Evolutionary conservation across 2,888 invertebrate species (phyloP).

Genomic region (Cylloceria caligata): DNA sequence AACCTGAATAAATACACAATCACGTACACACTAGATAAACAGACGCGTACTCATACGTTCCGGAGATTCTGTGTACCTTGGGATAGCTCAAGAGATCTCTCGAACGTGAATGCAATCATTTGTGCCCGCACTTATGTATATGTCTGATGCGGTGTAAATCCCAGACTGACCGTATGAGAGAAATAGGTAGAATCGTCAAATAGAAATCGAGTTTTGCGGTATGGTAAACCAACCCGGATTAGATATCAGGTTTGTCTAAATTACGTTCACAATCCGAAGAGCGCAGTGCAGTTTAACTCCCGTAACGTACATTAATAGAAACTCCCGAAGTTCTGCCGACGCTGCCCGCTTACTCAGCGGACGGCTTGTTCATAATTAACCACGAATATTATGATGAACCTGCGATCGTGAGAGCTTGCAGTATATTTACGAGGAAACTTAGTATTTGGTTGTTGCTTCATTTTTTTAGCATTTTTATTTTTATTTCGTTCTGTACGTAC

Average conservation of each 20-base stretch:
- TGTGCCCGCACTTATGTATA: background rate
- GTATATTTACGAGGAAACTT: background rate
- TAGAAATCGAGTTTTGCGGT: conserved; percentile 37
- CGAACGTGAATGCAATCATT: background rate
- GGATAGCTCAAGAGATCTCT: conserved; percentile 23
- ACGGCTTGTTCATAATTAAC: background rate
- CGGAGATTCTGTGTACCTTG: background rate
- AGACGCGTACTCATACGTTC: background rate
- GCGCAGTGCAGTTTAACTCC: background rate
- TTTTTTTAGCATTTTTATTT: background rate
- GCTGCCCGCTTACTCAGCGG: background rate
- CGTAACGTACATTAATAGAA: background rate
- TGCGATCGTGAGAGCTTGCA: background rate
- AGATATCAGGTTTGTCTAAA: conserved; percentile 25
- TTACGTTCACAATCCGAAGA: conserved; percentile 2
- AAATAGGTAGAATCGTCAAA: too few species aligned
- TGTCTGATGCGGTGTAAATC: conserved; percentile 23
- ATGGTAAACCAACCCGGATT: conserved; percentile 21
- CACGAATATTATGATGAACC: background rate
- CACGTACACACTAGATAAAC: conserved; percentile 1
- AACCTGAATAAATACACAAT: conserved; percentile 19
- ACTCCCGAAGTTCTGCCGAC: background rate
- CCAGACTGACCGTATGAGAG: too few species aligned
- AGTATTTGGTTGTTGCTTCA: background rate
- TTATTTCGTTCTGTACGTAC: background rate